Conservation (phyloP, 2,888 invertebrate species). For the Scaptomyza polygonia region DNA sequence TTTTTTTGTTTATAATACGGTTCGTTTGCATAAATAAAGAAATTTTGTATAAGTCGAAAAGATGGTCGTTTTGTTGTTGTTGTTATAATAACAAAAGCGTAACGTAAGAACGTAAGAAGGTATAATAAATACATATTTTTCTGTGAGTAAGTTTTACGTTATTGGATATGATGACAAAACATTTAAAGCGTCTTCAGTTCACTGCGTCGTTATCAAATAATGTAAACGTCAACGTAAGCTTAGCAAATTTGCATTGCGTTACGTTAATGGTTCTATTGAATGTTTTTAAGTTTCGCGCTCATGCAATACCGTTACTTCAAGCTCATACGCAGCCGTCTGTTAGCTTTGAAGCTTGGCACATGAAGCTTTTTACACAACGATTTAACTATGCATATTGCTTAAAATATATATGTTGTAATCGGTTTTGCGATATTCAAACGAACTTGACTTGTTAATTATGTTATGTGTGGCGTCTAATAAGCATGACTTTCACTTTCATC, state of each 20-base stretch:
- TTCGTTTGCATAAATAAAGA: conserved; percentile 36
- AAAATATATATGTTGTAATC: conserved; percentile 6
- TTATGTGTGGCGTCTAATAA: not conserved
- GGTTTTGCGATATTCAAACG: conserved; percentile 1
- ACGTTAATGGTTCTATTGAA: not conserved
- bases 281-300: not conserved
- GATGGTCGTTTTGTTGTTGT: not conserved
- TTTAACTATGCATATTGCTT: not conserved
- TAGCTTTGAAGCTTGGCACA: conserved; percentile 15
- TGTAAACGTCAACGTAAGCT: not conserved
- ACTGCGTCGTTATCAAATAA: no score
- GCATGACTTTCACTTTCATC: conserved; percentile 33
- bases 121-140: no score
- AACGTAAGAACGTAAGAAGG: not conserved
- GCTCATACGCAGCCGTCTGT: not conserved
- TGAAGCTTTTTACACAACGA: conserved; percentile 9
- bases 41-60: conserved; percentile 20
- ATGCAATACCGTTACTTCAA: conserved; percentile 9
- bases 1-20: conserved; percentile 2
- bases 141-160: no score
- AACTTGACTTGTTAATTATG: not conserved
- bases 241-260: not conserved
- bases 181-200: no score
- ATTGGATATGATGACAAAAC: not conserved
- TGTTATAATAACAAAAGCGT: not conserved